Base-by-base conservation (phyloP, 2,888 invertebrate species). In the Proisotoma minuta region DNA sequence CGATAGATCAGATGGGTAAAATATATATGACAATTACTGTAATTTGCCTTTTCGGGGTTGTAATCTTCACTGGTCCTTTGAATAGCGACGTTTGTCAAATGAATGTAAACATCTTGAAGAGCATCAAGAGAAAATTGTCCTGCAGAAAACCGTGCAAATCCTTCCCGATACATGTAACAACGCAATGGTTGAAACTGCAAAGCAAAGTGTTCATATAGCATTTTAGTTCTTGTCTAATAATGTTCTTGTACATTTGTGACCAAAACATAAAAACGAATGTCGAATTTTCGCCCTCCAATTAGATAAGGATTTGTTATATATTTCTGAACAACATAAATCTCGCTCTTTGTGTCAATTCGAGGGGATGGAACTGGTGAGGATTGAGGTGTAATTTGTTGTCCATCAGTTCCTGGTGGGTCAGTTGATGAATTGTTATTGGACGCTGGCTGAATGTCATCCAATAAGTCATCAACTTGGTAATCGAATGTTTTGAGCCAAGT, bases 281-380 rank as follows among this genome's bases (percentile, higher is more conserved):
- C 98, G 80, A 99, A 99, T 81, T 99, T 99, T 78, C 89, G 92
- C 39, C 91, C 94, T 76, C 92, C 94, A 73, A 97, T 90, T 50
- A 92, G 83, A 76, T 87, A 87, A 0, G 93, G 93, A 75, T 87
- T 86, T 64, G 87, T 84, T 62, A 92, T 86, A 76, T 89, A 94
- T 77, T 85, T 87, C 78, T 98, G 98, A 0, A 97, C 96, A 53
- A 98, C 71, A 53, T 68, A 73, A 0, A 67, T 58, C 51, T 73
- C 70, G 3, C 63, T 53, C 22, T 65, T 49, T 10, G 61, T 43
- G 18, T 43, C 43, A 20, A 43, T 43, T 5, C 43, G 43, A 12
- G 43, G 43, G 20, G 43, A 43, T 43, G 4, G 18, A 12, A 18
- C 4, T 43, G 5, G 43, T 12, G 10, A 12, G 5, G 15, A 20